These are phyloP conservation scores for Percopsis transmontana DNA, from an alignment of 2,113 vertebrate genomes.

Conservation along the genomic window DNA sequence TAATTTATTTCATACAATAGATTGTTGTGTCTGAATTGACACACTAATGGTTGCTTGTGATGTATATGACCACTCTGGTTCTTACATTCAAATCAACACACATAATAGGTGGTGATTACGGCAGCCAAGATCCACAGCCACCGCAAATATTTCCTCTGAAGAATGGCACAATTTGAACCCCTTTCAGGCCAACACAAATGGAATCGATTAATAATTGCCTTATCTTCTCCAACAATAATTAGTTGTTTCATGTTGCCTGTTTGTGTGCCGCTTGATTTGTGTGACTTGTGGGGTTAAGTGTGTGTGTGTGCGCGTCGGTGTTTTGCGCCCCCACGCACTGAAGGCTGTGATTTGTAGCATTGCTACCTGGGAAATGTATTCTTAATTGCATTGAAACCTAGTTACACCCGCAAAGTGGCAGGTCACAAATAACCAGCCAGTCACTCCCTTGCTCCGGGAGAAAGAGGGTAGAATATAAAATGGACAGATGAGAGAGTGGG, in stretches of 20 bases:
- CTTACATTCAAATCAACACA: slow-evolving; percentile 68
- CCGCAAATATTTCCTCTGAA: slow-evolving; percentile 64
- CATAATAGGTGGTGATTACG: slow-evolving; percentile 68
- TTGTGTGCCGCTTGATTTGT: slow-evolving; percentile 60
- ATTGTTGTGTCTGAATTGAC: slow-evolving; percentile 60
- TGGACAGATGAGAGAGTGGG: slow-evolving; percentile 57
- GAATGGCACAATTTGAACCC: slow-evolving; percentile 57
- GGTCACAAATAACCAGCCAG: slow-evolving; percentile 72
- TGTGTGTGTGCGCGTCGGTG: neutral
- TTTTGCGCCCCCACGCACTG: slow-evolving; percentile 18
- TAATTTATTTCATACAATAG: slow-evolving; percentile 55
- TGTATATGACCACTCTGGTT: slow-evolving; percentile 68
- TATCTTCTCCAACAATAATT: slow-evolving; percentile 60
- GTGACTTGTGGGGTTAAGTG: slow-evolving; percentile 12
- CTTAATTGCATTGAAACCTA: slow-evolving; percentile 70
- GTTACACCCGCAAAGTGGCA: slow-evolving; percentile 69
- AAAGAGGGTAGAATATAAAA: slow-evolving; percentile 51
- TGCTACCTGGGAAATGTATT: slow-evolving; percentile 71
- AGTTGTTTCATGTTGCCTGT: slow-evolving; percentile 60
- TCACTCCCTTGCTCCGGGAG: slow-evolving; percentile 59
- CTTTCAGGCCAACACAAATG: slow-evolving; percentile 63
- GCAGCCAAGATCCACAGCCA: slow-evolving; percentile 35
- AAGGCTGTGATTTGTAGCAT: slow-evolving; percentile 57
- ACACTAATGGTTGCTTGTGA: slow-evolving; percentile 64
- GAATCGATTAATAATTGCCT: slow-evolving; percentile 69